These are phyloP conservation scores for Myotis daubentonii DNA, from an alignment of 2,797 vertebrate species.

Conservation along the genomic window DNA sequence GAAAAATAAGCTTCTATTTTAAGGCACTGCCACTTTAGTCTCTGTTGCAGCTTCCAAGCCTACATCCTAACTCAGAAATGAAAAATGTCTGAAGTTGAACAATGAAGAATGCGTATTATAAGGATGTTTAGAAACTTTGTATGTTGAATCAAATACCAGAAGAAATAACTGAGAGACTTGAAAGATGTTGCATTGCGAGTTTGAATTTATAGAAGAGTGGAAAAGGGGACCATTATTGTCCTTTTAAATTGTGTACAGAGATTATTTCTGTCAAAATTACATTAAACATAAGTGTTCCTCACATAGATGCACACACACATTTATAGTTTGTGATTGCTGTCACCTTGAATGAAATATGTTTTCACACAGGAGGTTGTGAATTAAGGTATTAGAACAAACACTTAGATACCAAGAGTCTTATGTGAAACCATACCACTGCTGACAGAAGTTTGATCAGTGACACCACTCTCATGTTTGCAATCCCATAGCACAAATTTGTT, in stretches of 20 bases:
- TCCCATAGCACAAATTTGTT: constrained; percentile 36
- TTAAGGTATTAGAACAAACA: constrained; percentile 43
- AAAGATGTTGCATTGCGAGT: neutral
- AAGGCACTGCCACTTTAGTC: neutral
- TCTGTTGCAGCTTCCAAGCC: neutral
- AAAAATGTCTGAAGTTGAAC: neutral
- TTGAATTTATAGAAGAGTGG: neutral
- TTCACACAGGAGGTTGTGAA: constrained; percentile 3
- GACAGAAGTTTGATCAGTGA: constrained; percentile 41
- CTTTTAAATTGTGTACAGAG: neutral
- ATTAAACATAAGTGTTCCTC: constrained; percentile 34
- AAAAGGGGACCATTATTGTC: neutral
- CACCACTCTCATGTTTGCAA: neutral
- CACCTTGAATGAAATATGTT: constrained; percentile 5
- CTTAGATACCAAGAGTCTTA: neutral
- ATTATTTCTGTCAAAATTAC: constrained; percentile 46
- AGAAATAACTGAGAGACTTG: constrained; percentile 16
- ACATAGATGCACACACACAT: neutral
- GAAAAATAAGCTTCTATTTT: constrained; percentile 23
- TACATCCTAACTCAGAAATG: neutral
- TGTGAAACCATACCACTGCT: neutral
- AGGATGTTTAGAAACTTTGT: constrained; percentile 5
- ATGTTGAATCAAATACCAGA: neutral
- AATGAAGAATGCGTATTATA: neutral
- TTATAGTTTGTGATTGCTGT: constrained; percentile 44